Evolutionary conservation across 2,888 invertebrate species (phyloP), one percentile per base, ranked within the genome.

Genomic region (Philereme vetulata): DNA sequence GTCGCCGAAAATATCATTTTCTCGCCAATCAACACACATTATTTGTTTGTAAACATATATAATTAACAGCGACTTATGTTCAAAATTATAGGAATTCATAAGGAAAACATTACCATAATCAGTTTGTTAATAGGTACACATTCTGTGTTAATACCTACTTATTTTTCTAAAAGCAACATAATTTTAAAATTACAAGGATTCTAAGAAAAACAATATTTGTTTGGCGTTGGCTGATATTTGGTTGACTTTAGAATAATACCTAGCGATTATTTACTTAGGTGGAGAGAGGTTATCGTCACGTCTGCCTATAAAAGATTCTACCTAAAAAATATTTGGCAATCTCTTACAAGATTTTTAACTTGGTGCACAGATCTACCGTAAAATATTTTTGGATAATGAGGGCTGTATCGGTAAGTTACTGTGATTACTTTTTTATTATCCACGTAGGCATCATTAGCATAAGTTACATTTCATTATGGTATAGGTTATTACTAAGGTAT

Each of bases 191-290:
- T 21, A 71, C 62, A 65, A 66, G 75, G 81, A 80, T 68, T 65
- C 33, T 62, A 61, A 77, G 78, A 78, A 82, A 81, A 80, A 78
- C 11, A 57, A 65, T 63, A 58, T 66, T 56, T 71, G 59, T 66
- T 48, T 68, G 56, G 45, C 53, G 48, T 45, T 44, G 44, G 42
- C 10, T 42, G 52, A 40, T 38, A 59, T 44, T 36, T 60, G 9
- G 32, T 45, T 52, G 44, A 64, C 66, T 66, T 51, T 40, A 52
- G 6, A 8, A 49, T 51, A 38, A 7, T 49, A 40, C 34, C 44
- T 42, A 60, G 68, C 75, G 72, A 33, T 42, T 81, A 75, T 81
- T 80, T 74, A 71, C 64, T 65, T 65, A 68, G 72, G 72, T 69
- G 68, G 59, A 44, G 51, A 34, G 54, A 66, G 50, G 50, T 51